Conservation (phyloP, 2,113 vertebrate genomes). For the Ptilonorhynchus violaceus region DNA sequence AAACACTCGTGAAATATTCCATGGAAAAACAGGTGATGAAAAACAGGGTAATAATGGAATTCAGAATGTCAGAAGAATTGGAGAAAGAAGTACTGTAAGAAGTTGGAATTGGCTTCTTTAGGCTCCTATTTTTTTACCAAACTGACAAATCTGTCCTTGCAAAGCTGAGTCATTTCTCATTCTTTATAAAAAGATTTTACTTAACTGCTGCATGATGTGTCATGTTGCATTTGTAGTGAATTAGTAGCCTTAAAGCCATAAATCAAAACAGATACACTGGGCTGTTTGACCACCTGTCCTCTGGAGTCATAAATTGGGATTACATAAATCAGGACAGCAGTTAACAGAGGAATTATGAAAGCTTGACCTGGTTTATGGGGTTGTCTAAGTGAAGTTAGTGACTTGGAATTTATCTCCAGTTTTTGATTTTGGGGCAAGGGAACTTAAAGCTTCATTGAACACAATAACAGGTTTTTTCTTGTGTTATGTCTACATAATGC, state of each 20-base stretch:
- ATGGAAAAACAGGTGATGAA: background rate
- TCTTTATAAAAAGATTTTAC: background rate
- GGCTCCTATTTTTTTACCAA: background rate
- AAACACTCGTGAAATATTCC: background rate
- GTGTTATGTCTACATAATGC: background rate
- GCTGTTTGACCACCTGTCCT: background rate
- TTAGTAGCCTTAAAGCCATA: background rate
- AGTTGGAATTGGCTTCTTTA: background rate
- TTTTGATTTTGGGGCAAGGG: background rate
- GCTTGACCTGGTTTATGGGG: constrained; percentile 1
- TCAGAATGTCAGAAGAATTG: background rate
- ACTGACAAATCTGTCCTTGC: background rate
- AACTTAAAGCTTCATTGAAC: background rate
- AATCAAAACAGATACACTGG: background rate
- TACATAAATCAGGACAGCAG: background rate
- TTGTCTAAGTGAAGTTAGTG: background rate
- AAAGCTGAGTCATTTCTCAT: background rate
- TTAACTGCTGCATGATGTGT: background rate
- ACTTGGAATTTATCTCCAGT: background rate
- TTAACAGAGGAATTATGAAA: constrained; percentile 3
- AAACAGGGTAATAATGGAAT: background rate
- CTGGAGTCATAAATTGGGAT: background rate
- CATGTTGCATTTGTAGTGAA: background rate
- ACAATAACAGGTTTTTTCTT: background rate
- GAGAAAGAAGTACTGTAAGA: background rate